Conservation (phyloP, 2,888 invertebrate genomes). For the Luperina nickerlii region DNA sequence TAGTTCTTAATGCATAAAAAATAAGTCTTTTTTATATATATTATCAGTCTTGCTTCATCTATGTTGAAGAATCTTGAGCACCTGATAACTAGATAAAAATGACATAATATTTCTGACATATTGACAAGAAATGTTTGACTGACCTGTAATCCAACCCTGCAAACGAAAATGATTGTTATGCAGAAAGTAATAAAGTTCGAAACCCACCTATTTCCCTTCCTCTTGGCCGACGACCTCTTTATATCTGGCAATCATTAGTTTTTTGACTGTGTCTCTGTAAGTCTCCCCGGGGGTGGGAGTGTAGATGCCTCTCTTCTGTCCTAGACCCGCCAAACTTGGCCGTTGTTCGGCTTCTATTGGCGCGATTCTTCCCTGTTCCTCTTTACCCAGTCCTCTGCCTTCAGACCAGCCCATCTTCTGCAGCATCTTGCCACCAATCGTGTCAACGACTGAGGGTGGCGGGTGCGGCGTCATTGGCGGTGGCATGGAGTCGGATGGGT, state of each 20-base stretch:
- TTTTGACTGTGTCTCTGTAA: conserved; percentile 97
- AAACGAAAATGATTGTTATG: conserved; percentile 65
- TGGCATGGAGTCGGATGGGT: conserved; percentile 77
- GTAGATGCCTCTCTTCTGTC: conserved; percentile 94
- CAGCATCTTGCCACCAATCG: conserved; percentile 98
- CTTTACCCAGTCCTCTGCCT: conserved; percentile 98
- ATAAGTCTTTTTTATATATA: not conserved
- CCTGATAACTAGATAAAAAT: conserved; percentile 22
- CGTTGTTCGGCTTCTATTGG: conserved; percentile 95
- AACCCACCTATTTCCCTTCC: conserved; percentile 86
- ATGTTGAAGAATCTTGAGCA: conserved; percentile 38
- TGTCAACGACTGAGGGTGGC: conserved; percentile 94
- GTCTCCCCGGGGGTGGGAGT: conserved; percentile 95
- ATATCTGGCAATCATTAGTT: conserved; percentile 96
- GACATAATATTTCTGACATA: conserved; percentile 12
- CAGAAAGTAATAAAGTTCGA: conserved; percentile 65
- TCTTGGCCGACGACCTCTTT: conserved; percentile 94
- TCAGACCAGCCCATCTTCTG: conserved; percentile 99
- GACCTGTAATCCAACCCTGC: conserved; percentile 80
- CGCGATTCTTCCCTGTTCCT: conserved; percentile 97
- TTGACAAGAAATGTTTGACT: conserved; percentile 65
- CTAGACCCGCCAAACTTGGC: conserved; percentile 95
- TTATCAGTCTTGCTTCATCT: conserved; percentile 35
- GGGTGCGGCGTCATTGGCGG: conserved; percentile 89
- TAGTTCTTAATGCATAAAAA: conserved; percentile 1